Conservation (phyloP, 1,140 invertebrate genomes). For the Cyclina sinensis region DNA sequence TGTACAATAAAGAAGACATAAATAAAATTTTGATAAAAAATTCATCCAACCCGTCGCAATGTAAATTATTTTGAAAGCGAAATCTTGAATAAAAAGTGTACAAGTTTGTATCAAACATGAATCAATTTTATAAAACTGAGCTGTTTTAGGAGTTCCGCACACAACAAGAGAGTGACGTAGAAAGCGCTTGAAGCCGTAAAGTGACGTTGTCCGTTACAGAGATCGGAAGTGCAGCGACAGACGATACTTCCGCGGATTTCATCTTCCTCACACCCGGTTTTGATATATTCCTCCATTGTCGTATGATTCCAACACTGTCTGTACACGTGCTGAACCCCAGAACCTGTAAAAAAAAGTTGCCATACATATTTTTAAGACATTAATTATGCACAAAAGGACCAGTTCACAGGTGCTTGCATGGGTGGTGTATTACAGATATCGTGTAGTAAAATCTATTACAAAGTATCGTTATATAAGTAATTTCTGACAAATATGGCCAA, state of each 20-base stretch:
- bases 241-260: slow-evolving; percentile 19
- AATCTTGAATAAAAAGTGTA: too few relatives aligned
- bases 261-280: slow-evolving; percentile 38
- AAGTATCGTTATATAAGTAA: too few relatives aligned
- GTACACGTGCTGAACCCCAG: slow-evolving; percentile 31
- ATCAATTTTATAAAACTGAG: background rate
- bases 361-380: too few relatives aligned
- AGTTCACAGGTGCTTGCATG: too few relatives aligned
- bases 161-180: background rate
- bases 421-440: too few relatives aligned
- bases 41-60: too few relatives aligned
- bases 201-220: slow-evolving; percentile 8
- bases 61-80: too few relatives aligned
- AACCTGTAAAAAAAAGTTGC: background rate
- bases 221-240: slow-evolving; percentile 7
- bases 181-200: background rate
- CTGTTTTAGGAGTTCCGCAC: background rate
- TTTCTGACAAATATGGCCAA: too few relatives aligned
- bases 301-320: slow-evolving; percentile 25
- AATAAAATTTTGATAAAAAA: too few relatives aligned
- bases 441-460: too few relatives aligned
- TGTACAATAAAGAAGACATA: too few relatives aligned
- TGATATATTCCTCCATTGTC: background rate
- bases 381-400: too few relatives aligned
- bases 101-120: background rate